Evolutionary conservation across 2,797 vertebrate genomes (phyloP).

Genomic region (Moxostoma hubbsi): DNA sequence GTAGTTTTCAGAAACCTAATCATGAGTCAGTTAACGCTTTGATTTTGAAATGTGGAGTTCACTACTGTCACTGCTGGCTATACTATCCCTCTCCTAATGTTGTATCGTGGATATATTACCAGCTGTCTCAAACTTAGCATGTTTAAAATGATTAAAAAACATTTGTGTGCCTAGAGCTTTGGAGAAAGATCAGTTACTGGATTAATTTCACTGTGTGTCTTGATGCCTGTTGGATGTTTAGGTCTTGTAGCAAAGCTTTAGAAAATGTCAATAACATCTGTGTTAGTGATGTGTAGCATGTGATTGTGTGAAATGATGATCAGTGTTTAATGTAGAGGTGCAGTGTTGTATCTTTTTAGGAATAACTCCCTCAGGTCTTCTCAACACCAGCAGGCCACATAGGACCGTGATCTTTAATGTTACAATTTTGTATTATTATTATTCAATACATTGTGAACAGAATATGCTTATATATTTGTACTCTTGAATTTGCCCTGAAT

Average conservation of each 20-base stretch:
- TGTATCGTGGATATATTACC: no score
- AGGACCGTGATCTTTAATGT: conserved; percentile 12
- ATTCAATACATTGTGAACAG: conserved; percentile 30
- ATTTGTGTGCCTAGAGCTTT: background rate
- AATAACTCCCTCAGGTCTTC: conserved; percentile 19
- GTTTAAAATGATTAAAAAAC: background rate
- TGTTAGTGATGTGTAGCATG: conserved; percentile 13
- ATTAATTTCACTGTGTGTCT: background rate
- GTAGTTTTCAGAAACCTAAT: background rate
- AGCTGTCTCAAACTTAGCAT: background rate
- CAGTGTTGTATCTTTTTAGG: conserved; percentile 6
- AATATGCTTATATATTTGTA: conserved; percentile 43
- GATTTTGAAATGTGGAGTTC: background rate
- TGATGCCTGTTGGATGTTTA: conserved; percentile 4
- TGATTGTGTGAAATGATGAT: conserved; percentile 10
- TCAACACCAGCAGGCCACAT: conserved; percentile 43
- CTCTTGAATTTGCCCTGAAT: conserved; percentile 13
- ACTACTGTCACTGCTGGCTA: no score
- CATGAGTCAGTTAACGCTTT: background rate
- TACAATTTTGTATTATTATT: background rate
- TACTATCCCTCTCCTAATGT: no score
- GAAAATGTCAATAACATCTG: background rate
- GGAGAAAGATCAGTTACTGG: background rate
- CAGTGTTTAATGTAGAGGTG: background rate
- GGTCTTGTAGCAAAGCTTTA: conserved; percentile 23